Evolutionary conservation across 2,888 invertebrate species (phyloP).

Genomic region (Drosophila robusta): DNA sequence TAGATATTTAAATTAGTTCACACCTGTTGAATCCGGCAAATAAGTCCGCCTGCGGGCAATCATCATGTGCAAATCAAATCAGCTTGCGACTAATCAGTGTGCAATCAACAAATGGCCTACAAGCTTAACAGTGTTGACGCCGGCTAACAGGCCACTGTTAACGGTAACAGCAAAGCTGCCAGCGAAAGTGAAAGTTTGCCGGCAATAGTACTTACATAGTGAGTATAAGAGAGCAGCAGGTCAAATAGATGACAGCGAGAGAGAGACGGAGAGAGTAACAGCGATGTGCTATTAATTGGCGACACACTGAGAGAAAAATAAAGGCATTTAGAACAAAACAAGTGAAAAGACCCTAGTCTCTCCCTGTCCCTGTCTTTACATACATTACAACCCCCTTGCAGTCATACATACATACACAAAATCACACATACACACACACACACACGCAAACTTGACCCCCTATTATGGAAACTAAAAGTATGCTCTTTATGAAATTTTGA

Average conservation of each 20-base stretch:
- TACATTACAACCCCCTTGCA: too few relatives aligned
- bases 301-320: constrained; percentile 6
- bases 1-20: background rate
- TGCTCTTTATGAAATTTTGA: too few relatives aligned
- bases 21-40: constrained; percentile 20
- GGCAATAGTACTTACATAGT: constrained; percentile 32
- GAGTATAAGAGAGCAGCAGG: constrained; percentile 49
- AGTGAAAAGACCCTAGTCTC: too few relatives aligned
- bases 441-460: too few relatives aligned
- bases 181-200: constrained; percentile 55
- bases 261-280: constrained; percentile 6
- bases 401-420: too few relatives aligned
- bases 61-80: constrained; percentile 27
- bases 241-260: constrained; percentile 32
- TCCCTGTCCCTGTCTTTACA: too few relatives aligned
- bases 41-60: constrained; percentile 1
- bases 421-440: too few relatives aligned
- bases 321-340: background rate
- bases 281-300: constrained; percentile 43
- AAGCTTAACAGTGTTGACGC: constrained; percentile 15
- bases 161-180: constrained; percentile 12
- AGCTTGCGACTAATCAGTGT: constrained; percentile 32
- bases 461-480: too few relatives aligned
- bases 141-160: constrained; percentile 36
- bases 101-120: constrained; percentile 53